Evolutionary conservation across 2,113 vertebrate genomes (phyloP).

Genomic region (Heterotis niloticus): DNA sequence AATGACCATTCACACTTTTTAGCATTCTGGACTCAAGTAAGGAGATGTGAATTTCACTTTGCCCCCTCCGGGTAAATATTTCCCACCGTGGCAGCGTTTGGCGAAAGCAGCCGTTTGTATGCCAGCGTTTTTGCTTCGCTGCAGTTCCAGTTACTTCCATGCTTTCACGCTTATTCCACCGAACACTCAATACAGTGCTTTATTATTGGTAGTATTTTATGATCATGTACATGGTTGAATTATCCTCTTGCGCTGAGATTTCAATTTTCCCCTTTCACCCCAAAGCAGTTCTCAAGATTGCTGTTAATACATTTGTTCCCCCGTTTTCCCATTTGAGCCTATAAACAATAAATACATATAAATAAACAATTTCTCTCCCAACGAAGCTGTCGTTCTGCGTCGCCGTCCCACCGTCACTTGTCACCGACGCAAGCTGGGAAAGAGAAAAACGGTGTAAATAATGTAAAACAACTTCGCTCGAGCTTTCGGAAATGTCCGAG

Average conservation of each 20-base stretch:
- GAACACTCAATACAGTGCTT: slow-evolving; percentile 42
- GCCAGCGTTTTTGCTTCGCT: too few species aligned
- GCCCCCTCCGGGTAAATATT: too few species aligned
- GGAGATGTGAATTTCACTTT: too few species aligned
- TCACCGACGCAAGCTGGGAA: slow-evolving; percentile 2
- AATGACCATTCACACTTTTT: neutral
- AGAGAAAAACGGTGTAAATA: neutral
- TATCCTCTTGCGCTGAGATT: neutral
- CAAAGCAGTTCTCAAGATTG: neutral
- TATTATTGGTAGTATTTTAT: too few species aligned
- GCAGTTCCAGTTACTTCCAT: too few species aligned
- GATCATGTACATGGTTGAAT: too few species aligned
- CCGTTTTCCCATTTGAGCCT: neutral
- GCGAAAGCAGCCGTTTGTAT: too few species aligned
- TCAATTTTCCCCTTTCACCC: neutral
- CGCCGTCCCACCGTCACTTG: neutral
- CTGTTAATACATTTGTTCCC: neutral
- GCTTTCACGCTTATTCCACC: too few species aligned
- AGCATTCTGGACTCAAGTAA: neutral
- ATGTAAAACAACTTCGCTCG: too few species aligned
- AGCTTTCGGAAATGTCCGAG: too few species aligned
- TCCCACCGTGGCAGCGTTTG: too few species aligned
- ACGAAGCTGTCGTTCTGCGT: neutral
- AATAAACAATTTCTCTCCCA: neutral
- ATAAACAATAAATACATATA: slow-evolving; percentile 20